Conservation (phyloP, 2,888 invertebrate genomes). For the Lysandra bellargus region DNA sequence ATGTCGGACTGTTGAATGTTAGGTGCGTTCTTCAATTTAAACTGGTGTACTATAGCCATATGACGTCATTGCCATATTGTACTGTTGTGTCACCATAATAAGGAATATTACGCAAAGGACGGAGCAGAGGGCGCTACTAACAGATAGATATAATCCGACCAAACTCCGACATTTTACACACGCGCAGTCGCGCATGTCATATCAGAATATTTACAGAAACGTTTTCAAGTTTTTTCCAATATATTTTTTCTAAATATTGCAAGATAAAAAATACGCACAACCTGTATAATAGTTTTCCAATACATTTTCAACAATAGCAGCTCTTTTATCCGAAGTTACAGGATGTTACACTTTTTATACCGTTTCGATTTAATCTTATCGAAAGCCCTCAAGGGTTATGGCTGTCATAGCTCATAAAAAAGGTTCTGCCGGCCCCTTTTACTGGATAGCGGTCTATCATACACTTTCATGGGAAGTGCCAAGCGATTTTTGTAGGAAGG, state of each 20-base stretch:
- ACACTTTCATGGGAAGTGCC: neutral
- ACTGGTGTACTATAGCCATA: too few species aligned
- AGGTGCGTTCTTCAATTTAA: too few species aligned
- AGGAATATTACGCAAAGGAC: too few species aligned
- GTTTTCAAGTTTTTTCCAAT: too few species aligned
- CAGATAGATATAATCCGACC: too few species aligned
- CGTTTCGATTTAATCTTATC: conserved; percentile 11
- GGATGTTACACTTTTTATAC: conserved; percentile 11
- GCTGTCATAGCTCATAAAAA: conserved; percentile 11
- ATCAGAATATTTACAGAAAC: too few species aligned
- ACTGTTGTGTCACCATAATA: too few species aligned
- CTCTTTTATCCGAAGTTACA: neutral
- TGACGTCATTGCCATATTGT: too few species aligned
- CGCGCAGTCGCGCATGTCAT: too few species aligned
- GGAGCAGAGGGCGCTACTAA: too few species aligned
- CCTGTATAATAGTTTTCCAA: neutral
- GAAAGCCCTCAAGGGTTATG: neutral
- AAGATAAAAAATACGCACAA: neutral
- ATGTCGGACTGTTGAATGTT: neutral
- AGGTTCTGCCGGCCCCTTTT: conserved; percentile 4
- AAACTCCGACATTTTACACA: too few species aligned
- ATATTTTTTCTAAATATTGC: neutral
- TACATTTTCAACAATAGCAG: neutral
- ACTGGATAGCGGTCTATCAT: neutral
- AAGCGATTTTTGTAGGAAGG: neutral